Percentiles rank a stretch among this genome's conserved stretches.
Conservation (phyloP, 2,797 vertebrate species). For the Cynodonichthys magdalenae region DNA sequence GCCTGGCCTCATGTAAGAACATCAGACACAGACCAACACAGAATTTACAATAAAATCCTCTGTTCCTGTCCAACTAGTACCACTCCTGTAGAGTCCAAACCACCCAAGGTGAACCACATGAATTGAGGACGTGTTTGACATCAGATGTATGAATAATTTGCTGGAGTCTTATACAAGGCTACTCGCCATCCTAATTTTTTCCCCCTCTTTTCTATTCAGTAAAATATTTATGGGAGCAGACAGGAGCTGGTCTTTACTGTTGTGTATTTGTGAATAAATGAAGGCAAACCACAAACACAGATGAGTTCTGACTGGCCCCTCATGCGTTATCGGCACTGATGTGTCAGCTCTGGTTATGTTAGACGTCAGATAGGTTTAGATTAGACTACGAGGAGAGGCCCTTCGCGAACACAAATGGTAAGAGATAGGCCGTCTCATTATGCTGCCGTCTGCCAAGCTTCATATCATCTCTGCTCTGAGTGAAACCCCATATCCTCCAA, state of each 20-base stretch:
- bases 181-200: constrained; percentile 59
- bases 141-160: constrained; percentile 75
- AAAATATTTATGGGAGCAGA: constrained; percentile 73
- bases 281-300: constrained; percentile 66
- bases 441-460: constrained; percentile 47
- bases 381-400: constrained; percentile 46
- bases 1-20: constrained; percentile 44
- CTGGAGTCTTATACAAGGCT: constrained; percentile 52
- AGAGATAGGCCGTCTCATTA: constrained; percentile 66
- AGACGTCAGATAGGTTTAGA: constrained; percentile 71
- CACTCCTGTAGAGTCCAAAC: constrained; percentile 48
- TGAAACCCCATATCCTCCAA: constrained; percentile 43
- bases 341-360: constrained; percentile 72
- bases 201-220: constrained; percentile 61
- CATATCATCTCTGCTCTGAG: constrained; percentile 47
- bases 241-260: constrained; percentile 36
- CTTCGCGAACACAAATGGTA: constrained; percentile 50
- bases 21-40: constrained; percentile 38
- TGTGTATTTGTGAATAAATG: constrained; percentile 63
- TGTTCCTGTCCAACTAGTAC: constrained; percentile 32
- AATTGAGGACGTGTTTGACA: constrained; percentile 56
- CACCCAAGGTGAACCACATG: constrained; percentile 18
- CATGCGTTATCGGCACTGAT: constrained; percentile 63
- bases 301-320: constrained; percentile 62
- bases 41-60: constrained; percentile 42